Percentiles rank a stretch among this genome's conserved stretches.
These are phyloP conservation scores for Protomyctophum bolini DNA, from an alignment of 2,113 vertebrate species.

Conservation along the genomic window DNA sequence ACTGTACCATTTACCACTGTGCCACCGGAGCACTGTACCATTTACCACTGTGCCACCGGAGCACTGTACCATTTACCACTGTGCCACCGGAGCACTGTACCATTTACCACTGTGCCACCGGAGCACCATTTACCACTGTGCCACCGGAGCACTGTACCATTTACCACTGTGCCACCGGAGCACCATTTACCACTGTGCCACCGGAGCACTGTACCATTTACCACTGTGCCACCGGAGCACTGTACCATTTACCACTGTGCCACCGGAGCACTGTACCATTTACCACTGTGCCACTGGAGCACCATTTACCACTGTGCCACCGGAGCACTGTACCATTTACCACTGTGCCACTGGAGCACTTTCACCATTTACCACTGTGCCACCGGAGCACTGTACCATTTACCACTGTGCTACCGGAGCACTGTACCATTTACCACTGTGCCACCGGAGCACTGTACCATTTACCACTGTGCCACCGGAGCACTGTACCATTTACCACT, in stretches of 20 bases:
- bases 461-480: not conserved
- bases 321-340: not conserved
- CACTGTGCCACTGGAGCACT: too few relatives aligned
- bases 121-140: not conserved
- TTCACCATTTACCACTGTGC: not conserved
- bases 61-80: not conserved
- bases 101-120: not conserved
- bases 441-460: too few relatives aligned
- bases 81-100: too few relatives aligned
- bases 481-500: too few relatives aligned
- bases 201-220: not conserved
- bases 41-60: not conserved
- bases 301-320: not conserved
- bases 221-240: too few relatives aligned
- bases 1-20: not conserved
- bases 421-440: not conserved
- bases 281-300: too few relatives aligned
- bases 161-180: not conserved
- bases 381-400: not conserved
- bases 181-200: not conserved
- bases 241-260: not conserved
- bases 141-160: not conserved
- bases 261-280: too few relatives aligned
- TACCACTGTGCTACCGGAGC: not conserved
- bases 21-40: too few relatives aligned